Conservation (phyloP, 1,140 invertebrate species). For the Pissodes strobi region DNA sequence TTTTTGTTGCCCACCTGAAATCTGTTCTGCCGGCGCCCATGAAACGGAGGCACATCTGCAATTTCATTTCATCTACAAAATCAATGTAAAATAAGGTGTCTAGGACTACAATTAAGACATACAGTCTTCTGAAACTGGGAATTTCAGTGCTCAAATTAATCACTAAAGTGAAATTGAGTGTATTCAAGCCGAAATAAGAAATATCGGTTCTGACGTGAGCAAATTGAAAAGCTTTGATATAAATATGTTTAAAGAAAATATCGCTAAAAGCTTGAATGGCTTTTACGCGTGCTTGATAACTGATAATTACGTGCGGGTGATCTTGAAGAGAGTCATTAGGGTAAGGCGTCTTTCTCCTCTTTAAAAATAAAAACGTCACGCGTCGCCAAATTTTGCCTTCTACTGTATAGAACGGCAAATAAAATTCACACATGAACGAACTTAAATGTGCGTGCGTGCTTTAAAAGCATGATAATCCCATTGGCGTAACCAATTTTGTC, state of each 20-base stretch:
- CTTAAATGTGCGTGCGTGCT: conserved; percentile 49
- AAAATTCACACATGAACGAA: conserved; percentile 54
- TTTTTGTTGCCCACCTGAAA: too few relatives aligned
- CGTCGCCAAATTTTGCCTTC: conserved; percentile 48
- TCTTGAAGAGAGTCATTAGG: conserved; percentile 51
- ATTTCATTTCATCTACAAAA: too few relatives aligned
- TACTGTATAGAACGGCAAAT: conserved; percentile 51
- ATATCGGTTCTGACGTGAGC: conserved; percentile 34
- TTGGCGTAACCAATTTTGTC: conserved; percentile 14
- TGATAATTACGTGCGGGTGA: conserved; percentile 56
- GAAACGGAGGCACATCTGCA: too few relatives aligned
- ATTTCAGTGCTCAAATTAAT: too few relatives aligned
- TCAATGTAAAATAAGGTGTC: too few relatives aligned
- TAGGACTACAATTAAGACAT: too few relatives aligned
- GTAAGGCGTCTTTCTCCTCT: conserved; percentile 38
- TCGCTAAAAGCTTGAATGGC: conserved; percentile 51
- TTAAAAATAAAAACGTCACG: conserved; percentile 53
- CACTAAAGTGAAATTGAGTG: conserved; percentile 42
- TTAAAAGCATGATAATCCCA: conserved; percentile 48
- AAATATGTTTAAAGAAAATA: conserved; percentile 49
- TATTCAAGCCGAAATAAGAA: conserved; percentile 29
- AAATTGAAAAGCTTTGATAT: conserved; percentile 44
- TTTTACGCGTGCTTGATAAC: conserved; percentile 52
- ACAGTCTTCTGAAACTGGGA: neutral
- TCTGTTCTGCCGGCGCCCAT: too few relatives aligned